Base-by-base conservation (phyloP, 2,113 vertebrate genomes). In the Aphyosemion australe region DNA sequence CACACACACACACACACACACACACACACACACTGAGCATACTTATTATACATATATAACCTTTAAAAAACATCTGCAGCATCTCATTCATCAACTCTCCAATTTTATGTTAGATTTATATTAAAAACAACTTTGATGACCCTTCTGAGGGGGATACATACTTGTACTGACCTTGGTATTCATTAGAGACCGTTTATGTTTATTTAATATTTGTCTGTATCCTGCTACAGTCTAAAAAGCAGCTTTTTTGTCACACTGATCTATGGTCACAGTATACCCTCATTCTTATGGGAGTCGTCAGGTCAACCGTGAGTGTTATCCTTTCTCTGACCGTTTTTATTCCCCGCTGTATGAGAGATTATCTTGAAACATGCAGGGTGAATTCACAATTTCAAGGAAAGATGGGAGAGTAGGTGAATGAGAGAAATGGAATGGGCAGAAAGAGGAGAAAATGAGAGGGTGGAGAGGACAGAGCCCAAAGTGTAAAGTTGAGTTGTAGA, bases 1-100 rank as follows among this genome's bases (percentile, higher is more conserved):
- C 39, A 39, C 42, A 31, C 20, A 73, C 39, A 39, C 42, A 31
- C 20, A 73, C 39, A 39, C 42, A 31, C 20, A 73, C 39, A 39
- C 42, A 31, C 20, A 73, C 39, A 42, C 31, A 31, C 21, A 73
- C 39, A 39, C 42, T 57, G 47, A 50, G 2, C 31, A 16, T 26
- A 52, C 34, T 46, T 57, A 66, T 59, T 72, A 69, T 71, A 64
- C 65, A 76, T 39, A 39, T 31, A 51, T 61, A 62, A 59, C 51
- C 63, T 85, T 80, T 65, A 46, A 63, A 70, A 70, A 73, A 71
- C 49, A 75, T 48, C 61, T 69, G 59, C 37, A 52, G 58, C 70
- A 50, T 7, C 32, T 74, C 56, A 59, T 49, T 20, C 41, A 48
- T 32, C 60, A 61, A 61, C 47, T 52, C 43, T 52, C 60, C 56